phyloP scores from a whole-genome alignment of 2,888 invertebrate genomes.

The Dryobota labecula region DNA sequence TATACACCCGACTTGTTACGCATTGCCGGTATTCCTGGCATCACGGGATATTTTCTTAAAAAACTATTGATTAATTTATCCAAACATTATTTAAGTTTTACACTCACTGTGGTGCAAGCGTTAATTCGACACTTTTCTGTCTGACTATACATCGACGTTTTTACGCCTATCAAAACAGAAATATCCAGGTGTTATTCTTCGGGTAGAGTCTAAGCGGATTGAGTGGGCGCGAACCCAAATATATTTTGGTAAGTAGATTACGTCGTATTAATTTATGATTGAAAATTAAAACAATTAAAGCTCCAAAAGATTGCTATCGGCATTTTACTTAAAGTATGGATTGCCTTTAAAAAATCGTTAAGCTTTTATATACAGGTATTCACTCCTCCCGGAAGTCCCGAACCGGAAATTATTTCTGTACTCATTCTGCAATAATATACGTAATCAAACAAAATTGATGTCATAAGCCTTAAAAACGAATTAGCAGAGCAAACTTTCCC shows the following conservation, averaged over 20 bases:
- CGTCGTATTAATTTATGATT: neutral
- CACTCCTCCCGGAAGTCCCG: neutral
- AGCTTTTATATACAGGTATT: neutral
- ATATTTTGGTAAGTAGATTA: neutral
- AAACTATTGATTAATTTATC: too few species aligned
- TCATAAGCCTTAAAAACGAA: slow-evolving; percentile 57
- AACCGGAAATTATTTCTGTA: slow-evolving; percentile 25
- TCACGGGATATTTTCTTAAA: too few species aligned
- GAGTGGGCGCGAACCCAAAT: too few species aligned
- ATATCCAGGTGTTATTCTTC: too few species aligned
- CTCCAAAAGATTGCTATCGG: neutral
- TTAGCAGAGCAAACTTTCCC: slow-evolving; percentile 56
- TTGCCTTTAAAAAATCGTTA: slow-evolving; percentile 5
- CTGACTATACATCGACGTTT: too few species aligned
- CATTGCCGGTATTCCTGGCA: too few species aligned
- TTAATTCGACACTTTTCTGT: too few species aligned
- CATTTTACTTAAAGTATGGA: neutral
- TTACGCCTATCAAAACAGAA: too few species aligned
- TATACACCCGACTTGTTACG: too few species aligned
- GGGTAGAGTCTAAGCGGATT: too few species aligned
- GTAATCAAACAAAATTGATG: slow-evolving; percentile 46
- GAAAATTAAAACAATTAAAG: neutral
- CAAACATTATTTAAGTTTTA: too few species aligned
- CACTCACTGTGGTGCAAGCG: too few species aligned
- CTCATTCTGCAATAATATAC: slow-evolving; percentile 28